phyloP scores from a whole-genome alignment of 2,888 invertebrate genomes.

The Scaptomyza reducta region DNA sequence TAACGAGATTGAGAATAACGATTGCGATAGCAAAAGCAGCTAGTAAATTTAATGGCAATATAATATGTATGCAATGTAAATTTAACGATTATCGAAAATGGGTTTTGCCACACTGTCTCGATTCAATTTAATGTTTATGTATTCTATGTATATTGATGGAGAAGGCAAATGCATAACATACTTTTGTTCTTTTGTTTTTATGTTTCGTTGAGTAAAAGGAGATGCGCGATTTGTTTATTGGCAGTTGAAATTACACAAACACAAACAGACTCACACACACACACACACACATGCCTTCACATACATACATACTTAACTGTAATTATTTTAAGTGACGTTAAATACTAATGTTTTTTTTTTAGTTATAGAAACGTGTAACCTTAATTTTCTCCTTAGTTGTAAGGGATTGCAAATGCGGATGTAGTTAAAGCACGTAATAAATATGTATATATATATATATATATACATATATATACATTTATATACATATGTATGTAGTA shows the following conservation, averaged over 20 bases:
- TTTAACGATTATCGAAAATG: slow-evolving; percentile 28
- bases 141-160: not conserved
- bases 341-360: slow-evolving; percentile 49
- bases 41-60: slow-evolving; percentile 49
- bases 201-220: not conserved
- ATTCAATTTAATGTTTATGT: not conserved
- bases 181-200: not conserved
- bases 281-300: slow-evolving; percentile 10
- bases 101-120: slow-evolving; percentile 5
- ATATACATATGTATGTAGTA: slow-evolving; percentile 45
- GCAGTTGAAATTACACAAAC: not conserved
- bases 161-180: too few species aligned
- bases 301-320: slow-evolving; percentile 31
- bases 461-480: slow-evolving; percentile 27
- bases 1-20: slow-evolving; percentile 6
- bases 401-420: slow-evolving; percentile 39
- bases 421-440: slow-evolving; percentile 46
- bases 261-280: slow-evolving; percentile 5
- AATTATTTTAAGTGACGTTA: slow-evolving; percentile 53
- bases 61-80: slow-evolving; percentile 42
- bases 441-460: slow-evolving; percentile 21
- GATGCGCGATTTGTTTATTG: too few species aligned
- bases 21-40: slow-evolving; percentile 5
- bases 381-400: slow-evolving; percentile 51
- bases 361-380: slow-evolving; percentile 49